Conservation (phyloP, 2,888 invertebrate species). For the Harpalus rubripes region DNA sequence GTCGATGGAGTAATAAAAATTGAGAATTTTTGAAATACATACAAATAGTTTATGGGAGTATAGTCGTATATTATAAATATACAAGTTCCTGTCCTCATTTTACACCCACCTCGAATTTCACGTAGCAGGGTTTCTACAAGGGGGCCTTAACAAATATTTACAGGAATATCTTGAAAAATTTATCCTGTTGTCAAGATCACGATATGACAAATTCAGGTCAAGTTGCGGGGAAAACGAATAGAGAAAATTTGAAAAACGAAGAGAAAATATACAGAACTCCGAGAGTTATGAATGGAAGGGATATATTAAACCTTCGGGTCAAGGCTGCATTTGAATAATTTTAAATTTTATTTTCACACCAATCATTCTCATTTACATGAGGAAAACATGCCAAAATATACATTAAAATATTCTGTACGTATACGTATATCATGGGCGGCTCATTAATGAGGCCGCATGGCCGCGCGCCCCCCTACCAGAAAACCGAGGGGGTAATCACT, state of each 20-base stretch:
- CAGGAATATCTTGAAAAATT: neutral
- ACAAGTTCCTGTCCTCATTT: too few species aligned
- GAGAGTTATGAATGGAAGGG: constrained; percentile 21
- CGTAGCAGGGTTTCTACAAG: too few species aligned
- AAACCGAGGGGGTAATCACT: too few species aligned
- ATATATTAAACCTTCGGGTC: constrained; percentile 18
- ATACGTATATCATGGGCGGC: neutral
- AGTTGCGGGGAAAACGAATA: neutral
- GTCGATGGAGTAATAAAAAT: too few species aligned
- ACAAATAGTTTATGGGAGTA: too few species aligned
- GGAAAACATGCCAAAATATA: neutral
- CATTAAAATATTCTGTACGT: neutral
- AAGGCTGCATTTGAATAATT: constrained; percentile 31
- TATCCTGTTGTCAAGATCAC: neutral
- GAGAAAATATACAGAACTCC: constrained; percentile 3
- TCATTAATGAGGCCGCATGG: too few species aligned
- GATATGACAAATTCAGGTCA: constrained; percentile 21
- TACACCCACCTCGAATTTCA: too few species aligned
- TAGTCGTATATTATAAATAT: too few species aligned
- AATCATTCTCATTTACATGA: neutral
- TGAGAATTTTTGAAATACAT: too few species aligned
- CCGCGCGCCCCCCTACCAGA: too few species aligned
- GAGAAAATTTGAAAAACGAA: constrained; percentile 9
- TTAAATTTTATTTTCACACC: constrained; percentile 30
- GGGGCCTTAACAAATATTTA: neutral